A percentile compares a stretch with the other conserved stretches of the same genome.
Conservation (phyloP, 2,113 vertebrate species). For the Tetraodon nigroviridis region DNA sequence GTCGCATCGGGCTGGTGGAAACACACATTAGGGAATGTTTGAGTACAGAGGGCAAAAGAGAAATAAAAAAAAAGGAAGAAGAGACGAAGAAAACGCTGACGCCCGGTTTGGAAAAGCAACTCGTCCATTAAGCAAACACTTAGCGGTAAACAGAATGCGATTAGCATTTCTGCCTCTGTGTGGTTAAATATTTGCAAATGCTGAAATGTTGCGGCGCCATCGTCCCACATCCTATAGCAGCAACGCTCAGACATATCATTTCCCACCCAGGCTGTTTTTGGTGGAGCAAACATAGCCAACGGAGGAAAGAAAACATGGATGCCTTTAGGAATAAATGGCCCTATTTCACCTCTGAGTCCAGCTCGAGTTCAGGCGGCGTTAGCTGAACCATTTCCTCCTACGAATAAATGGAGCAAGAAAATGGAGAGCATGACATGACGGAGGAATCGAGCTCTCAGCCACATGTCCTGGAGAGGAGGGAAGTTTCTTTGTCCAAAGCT, state of each 20-base stretch:
- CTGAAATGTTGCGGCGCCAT: neutral
- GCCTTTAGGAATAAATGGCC: neutral
- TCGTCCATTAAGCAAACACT: conserved; percentile 53
- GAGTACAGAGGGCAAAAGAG: conserved; percentile 4
- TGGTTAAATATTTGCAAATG: conserved; percentile 45
- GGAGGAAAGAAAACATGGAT: conserved; percentile 32
- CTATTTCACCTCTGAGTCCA: conserved; percentile 41
- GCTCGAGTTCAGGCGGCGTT: conserved; percentile 22
- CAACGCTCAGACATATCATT: too few species aligned
- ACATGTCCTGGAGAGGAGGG: neutral
- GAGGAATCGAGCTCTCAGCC: neutral
- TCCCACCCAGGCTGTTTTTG: too few species aligned
- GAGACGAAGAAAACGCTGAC: conserved; percentile 26
- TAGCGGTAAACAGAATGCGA: conserved; percentile 51
- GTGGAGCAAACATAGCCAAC: too few species aligned
- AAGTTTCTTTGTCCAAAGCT: neutral
- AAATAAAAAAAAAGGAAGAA: conserved; percentile 1
- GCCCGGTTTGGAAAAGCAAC: conserved; percentile 40
- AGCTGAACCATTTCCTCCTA: conserved; percentile 24
- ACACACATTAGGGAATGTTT: conserved; percentile 49
- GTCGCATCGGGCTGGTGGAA: conserved; percentile 56
- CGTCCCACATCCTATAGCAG: too few species aligned
- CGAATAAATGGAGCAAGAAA: conserved; percentile 18
- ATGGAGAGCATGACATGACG: conserved; percentile 15
- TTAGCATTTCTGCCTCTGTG: conserved; percentile 33